Evolutionary conservation across 2,113 vertebrate genomes (phyloP).

Genomic region (Scartelaos histophorus): DNA sequence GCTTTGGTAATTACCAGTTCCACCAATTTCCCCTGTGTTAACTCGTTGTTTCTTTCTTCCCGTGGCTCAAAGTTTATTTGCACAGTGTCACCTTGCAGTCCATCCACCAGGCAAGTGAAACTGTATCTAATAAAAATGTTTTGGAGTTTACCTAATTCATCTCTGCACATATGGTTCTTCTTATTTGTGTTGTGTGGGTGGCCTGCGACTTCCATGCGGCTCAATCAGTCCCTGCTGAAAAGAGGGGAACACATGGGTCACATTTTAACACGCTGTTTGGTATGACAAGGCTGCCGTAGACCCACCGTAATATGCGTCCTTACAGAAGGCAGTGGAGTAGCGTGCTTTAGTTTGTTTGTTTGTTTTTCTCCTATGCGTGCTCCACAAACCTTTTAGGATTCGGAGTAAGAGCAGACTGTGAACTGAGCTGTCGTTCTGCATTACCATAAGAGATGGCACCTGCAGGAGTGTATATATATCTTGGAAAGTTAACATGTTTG

Average conservation of each 20-base stretch:
- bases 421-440: constrained; percentile 49
- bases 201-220: constrained; percentile 72
- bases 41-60: constrained; percentile 52
- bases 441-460: constrained; percentile 57
- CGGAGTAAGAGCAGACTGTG: constrained; percentile 32
- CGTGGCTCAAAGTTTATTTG: constrained; percentile 73
- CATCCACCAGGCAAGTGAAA: constrained; percentile 76
- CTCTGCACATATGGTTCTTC: constrained; percentile 78
- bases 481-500: constrained; percentile 16
- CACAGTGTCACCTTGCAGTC: constrained; percentile 78
- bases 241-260: constrained; percentile 71
- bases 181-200: constrained; percentile 78
- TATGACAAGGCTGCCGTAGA: constrained; percentile 70
- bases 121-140: constrained; percentile 82
- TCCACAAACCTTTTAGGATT: constrained; percentile 32
- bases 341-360: constrained; percentile 39
- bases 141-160: constrained; percentile 82
- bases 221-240: constrained; percentile 74
- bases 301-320: constrained; percentile 64
- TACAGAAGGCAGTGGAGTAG: constrained; percentile 40
- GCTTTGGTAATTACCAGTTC: constrained; percentile 47
- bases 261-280: constrained; percentile 78
- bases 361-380: constrained; percentile 57
- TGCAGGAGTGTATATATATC: constrained; percentile 32
- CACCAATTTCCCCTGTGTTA: constrained; percentile 44